Evolutionary conservation across 1,140 invertebrate species (phyloP), one percentile per base, ranked within the genome.

Genomic region (Drosophila subobscura): DNA sequence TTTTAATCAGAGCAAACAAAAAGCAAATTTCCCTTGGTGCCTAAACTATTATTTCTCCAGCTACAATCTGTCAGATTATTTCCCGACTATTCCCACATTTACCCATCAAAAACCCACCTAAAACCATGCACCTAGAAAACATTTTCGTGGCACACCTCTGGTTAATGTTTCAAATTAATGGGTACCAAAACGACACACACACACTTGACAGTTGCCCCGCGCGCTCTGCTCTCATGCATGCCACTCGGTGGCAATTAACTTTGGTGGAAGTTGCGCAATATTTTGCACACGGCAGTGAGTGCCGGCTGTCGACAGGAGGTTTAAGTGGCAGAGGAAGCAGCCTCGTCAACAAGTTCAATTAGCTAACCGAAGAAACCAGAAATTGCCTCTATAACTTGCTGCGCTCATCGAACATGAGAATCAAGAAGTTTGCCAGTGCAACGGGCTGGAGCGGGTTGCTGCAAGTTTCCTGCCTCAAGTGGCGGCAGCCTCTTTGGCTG

Each of bases 281-380:
- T 49, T 79, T 72, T 47, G 46, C 40, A 46, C 51, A 55, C 14
- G 37, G 47, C n/a, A 25, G 22, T 14, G 33, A 37, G 33, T n/a
- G 23, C 23, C 22, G 45, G 37, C 47, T 67, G 50, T 45, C 33
- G 41, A 4, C 29, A 27, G 5, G 47, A 27, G 25, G 40, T 54
- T 42, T 41, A 46, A 53, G 56, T 55, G 61, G 53, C 46, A 50
- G 50, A 59, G 61, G 57, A 67, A 51, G 47, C 56, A 20, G 16
- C 16, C 58, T 12, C 47, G 52, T 64, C 80, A 84, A 79, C 77
- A 76, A 73, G 77, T 84, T 85, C 67, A 79, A 84, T 73, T 80
- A 73, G 64, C 57, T 25, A 42, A 59, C 40, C 29, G 46, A 27
- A 46, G 72, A 46, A 65, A 66, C 66, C 53, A 58, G 73, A 61